A percentile compares a stretch with the other conserved stretches of the same genome.
Conservation (phyloP, 2,113 vertebrate genomes). For the Neogale vison region DNA sequence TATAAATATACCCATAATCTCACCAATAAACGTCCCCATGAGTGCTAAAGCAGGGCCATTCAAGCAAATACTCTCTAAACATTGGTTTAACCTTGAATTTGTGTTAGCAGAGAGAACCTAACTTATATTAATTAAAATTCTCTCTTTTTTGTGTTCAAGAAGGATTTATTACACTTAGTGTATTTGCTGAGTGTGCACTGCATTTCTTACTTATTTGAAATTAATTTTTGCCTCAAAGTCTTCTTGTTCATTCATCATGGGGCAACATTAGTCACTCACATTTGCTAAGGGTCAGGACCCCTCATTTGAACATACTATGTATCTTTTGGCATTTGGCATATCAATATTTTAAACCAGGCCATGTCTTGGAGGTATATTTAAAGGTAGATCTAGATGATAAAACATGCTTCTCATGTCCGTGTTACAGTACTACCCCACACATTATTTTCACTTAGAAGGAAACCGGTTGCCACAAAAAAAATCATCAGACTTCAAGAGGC, state of each 20-base stretch:
- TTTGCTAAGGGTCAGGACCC: neutral
- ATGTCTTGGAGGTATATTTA: neutral
- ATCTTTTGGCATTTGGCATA: neutral
- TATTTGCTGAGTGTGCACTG: neutral
- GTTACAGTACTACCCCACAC: neutral
- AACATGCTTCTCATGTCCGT: neutral
- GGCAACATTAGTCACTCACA: neutral
- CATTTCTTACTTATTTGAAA: neutral
- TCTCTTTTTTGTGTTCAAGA: neutral
- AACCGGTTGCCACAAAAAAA: neutral
- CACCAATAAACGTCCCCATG: neutral
- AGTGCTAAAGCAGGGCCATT: neutral
- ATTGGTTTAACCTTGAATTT: neutral
- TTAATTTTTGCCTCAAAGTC: neutral
- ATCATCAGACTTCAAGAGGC: neutral
- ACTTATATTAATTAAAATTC: neutral
- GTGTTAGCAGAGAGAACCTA: neutral
- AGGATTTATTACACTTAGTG: neutral
- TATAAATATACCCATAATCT: neutral
- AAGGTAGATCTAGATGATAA: neutral
- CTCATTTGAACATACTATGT: neutral
- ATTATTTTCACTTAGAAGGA: neutral
- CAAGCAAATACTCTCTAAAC: neutral
- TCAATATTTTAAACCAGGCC: neutral
- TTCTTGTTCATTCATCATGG: neutral